Evolutionary conservation across 2,888 invertebrate species (phyloP).

Genomic region (Xylota segnis): DNA sequence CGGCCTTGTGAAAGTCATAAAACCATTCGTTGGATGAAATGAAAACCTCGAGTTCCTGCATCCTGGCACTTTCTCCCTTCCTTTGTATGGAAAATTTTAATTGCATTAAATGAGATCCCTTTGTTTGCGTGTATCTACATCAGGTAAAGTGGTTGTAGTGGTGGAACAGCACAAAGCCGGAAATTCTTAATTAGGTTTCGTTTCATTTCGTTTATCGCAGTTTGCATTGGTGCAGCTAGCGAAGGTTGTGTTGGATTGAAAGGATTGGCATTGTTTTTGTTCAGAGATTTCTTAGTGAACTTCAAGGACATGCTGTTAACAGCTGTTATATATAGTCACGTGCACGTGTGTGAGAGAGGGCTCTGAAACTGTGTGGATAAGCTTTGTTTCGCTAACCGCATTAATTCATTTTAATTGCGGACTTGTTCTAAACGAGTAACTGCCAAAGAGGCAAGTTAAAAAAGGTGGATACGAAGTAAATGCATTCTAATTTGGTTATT

Average conservation of each 20-base stretch:
- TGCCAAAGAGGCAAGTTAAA: not conserved
- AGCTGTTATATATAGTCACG: slow-evolving; percentile 9
- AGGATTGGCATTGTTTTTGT: slow-evolving; percentile 59
- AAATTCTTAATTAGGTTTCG: slow-evolving; percentile 75
- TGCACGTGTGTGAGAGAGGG: slow-evolving; percentile 14
- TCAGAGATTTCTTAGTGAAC: slow-evolving; percentile 57
- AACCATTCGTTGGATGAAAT: slow-evolving; percentile 20
- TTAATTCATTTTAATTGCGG: slow-evolving; percentile 71
- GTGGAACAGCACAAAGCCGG: slow-evolving; percentile 55
- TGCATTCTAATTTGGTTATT: not conserved
- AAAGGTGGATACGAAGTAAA: not conserved
- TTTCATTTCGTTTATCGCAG: slow-evolving; percentile 75
- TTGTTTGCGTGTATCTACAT: slow-evolving; percentile 67
- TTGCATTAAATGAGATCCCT: slow-evolving; percentile 72
- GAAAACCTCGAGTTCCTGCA: slow-evolving; percentile 47
- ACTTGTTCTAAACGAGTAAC: not conserved
- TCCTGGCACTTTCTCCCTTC: slow-evolving; percentile 54
- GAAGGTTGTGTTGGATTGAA: slow-evolving; percentile 52
- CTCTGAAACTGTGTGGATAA: slow-evolving; percentile 47
- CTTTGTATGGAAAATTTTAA: slow-evolving; percentile 67
- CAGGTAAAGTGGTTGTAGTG: slow-evolving; percentile 53
- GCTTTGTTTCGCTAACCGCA: slow-evolving; percentile 65
- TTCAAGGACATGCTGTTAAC: slow-evolving; percentile 58
- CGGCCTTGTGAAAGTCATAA: slow-evolving; percentile 44
- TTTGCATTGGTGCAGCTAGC: slow-evolving; percentile 53